Percentiles rank a stretch among this genome's conserved stretches.
Evolutionary conservation across 2,888 invertebrate species (phyloP).

Genomic region (Lasioglossum zephyrum): DNA sequence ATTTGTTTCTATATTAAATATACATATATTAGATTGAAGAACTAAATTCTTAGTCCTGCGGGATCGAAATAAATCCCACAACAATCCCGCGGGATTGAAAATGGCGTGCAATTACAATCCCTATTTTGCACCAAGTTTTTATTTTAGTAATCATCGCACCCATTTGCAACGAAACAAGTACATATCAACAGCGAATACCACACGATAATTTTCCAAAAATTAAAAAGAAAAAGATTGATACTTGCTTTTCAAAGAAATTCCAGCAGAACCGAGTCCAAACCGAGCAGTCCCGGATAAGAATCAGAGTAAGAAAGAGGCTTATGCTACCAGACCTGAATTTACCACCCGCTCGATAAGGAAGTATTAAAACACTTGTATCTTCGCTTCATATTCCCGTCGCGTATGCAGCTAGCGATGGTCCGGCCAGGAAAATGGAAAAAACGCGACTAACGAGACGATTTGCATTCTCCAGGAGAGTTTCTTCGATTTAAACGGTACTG

Average conservation of each 20-base stretch:
- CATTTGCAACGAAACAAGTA: neutral
- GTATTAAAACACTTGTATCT: neutral
- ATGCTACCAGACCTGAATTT: neutral
- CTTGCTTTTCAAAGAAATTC: neutral
- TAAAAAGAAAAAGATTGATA: neutral
- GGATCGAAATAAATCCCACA: no score
- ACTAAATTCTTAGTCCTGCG: no score
- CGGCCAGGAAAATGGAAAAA: constrained; percentile 34
- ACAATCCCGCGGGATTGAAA: no score
- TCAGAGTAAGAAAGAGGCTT: neutral
- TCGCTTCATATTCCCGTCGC: constrained; percentile 43
- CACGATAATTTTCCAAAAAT: neutral
- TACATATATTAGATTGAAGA: no score
- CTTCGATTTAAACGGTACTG: constrained; percentile 38
- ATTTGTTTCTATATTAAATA: no score
- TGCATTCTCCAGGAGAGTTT: constrained; percentile 16
- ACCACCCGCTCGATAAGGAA: constrained; percentile 24
- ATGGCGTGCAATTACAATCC: no score
- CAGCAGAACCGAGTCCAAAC: neutral
- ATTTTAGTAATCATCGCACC: neutral
- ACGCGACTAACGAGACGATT: constrained; percentile 36
- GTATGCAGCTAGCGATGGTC: constrained; percentile 17
- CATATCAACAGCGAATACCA: neutral
- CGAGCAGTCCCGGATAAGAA: neutral
- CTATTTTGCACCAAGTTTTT: neutral